Conservation (phyloP, 1,140 invertebrate genomes). For the Cotesia vestalis region DNA sequence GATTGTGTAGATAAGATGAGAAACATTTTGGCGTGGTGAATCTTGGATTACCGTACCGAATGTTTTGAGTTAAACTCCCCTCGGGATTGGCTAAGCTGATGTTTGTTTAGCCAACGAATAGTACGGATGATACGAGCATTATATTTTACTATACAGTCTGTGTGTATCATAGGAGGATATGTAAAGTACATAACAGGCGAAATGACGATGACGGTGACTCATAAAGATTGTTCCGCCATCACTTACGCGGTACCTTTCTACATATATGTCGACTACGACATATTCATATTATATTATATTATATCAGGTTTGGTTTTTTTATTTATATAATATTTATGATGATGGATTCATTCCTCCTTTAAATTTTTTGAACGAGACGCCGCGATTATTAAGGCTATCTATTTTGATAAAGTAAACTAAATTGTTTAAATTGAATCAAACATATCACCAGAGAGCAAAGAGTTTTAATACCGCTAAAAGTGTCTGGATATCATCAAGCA, state of each 20-base stretch:
- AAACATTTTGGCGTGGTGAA: neutral
- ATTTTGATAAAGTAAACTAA: too few species aligned
- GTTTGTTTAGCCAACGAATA: conserved; percentile 53
- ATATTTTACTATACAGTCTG: too few species aligned
- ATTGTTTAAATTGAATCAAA: too few species aligned
- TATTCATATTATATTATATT: neutral
- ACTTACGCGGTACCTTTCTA: neutral
- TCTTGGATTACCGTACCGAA: conserved; percentile 38
- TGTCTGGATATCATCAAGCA: too few species aligned
- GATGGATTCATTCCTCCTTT: too few species aligned
- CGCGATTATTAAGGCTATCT: too few species aligned
- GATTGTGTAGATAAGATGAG: conserved; percentile 26
- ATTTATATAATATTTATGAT: too few species aligned
- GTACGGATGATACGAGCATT: conserved; percentile 14
- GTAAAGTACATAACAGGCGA: conserved; percentile 51
- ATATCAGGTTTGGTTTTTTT: too few species aligned
- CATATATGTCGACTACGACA: neutral
- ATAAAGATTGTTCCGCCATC: conserved; percentile 49
- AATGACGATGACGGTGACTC: conserved; percentile 49
- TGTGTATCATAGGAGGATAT: too few species aligned
- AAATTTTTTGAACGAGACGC: too few species aligned
- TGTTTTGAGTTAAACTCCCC: conserved; percentile 44
- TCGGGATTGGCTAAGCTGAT: conserved; percentile 46
- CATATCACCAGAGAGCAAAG: too few species aligned
- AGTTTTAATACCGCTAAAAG: too few species aligned